Percentiles rank a stretch among this genome's conserved stretches.
Conservation (phyloP, 2,113 vertebrate species). For the Clinocottus analis region DNA sequence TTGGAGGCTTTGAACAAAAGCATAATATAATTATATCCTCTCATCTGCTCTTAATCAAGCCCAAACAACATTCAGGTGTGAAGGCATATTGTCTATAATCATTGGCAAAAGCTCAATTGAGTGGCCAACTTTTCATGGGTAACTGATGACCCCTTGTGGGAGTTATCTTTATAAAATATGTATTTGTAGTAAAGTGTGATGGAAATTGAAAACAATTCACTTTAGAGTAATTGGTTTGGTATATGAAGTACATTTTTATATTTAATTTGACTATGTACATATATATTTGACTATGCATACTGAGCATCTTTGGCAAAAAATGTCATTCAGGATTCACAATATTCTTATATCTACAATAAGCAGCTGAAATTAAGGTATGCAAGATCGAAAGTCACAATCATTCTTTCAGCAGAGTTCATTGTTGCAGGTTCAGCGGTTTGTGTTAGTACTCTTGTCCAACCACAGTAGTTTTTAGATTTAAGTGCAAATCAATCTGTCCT, state of each 20-base stretch:
- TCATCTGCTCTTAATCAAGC: slow-evolving; percentile 5
- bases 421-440: background rate
- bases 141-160: slow-evolving; percentile 71
- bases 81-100: background rate
- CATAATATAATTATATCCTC: background rate
- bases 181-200: background rate
- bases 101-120: background rate
- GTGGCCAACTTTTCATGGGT: slow-evolving; percentile 1
- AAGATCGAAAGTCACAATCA: background rate
- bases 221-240: background rate
- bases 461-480: background rate
- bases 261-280: background rate
- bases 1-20: background rate
- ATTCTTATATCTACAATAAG: background rate
- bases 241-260: background rate
- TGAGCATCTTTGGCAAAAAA: background rate
- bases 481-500: background rate
- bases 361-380: background rate
- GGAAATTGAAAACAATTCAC: background rate
- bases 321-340: background rate
- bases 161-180: background rate
- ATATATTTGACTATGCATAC: background rate
- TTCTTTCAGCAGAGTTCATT: background rate
- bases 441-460: background rate
- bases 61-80: background rate